These are phyloP conservation scores for Standfussiana lucernea DNA, from an alignment of 2,888 invertebrate genomes.

Conservation along the genomic window DNA sequence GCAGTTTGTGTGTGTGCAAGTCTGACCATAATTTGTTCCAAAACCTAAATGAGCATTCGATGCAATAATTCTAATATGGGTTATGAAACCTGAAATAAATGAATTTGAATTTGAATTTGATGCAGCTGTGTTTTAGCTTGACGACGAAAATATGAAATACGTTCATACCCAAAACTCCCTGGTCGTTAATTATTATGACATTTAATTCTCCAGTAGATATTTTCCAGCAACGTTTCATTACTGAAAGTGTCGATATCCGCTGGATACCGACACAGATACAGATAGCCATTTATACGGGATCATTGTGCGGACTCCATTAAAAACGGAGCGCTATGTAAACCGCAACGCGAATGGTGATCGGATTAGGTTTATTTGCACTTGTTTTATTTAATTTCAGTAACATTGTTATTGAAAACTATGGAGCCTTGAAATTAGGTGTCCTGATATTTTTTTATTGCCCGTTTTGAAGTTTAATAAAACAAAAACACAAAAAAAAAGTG, in stretches of 20 bases:
- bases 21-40: neutral
- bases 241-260: slow-evolving; percentile 18
- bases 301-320: slow-evolving; percentile 68
- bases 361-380: slow-evolving; percentile 67
- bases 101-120: too few relatives aligned
- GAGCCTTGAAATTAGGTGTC: neutral
- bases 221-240: slow-evolving; percentile 39
- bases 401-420: neutral
- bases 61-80: too few relatives aligned
- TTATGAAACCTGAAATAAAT: too few relatives aligned
- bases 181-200: slow-evolving; percentile 1
- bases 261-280: neutral
- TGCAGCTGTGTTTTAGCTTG: neutral
- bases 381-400: neutral
- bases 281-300: slow-evolving; percentile 31
- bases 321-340: slow-evolving; percentile 62
- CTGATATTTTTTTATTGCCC: neutral
- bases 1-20: neutral
- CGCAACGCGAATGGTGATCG: slow-evolving; percentile 58
- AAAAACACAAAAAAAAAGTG: too few relatives aligned
- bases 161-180: neutral
- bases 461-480: neutral
- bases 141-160: neutral
- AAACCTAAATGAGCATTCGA: neutral
- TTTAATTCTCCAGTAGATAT: slow-evolving; percentile 9